Conservation (phyloP, 1,140 invertebrate species). For the Trichonephila inaurata region DNA sequence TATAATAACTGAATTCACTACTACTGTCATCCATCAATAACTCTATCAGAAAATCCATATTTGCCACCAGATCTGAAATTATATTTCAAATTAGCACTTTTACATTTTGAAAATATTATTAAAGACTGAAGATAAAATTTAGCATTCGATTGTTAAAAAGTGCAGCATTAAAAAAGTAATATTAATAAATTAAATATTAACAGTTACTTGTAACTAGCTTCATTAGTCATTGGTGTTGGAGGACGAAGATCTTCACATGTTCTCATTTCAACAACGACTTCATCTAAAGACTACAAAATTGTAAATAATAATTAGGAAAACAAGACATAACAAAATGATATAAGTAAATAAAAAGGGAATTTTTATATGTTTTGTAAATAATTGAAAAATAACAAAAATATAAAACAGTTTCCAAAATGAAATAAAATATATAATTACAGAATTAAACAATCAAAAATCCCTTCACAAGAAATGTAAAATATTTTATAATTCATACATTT, state of each 20-base stretch:
- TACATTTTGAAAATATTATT: too few relatives aligned
- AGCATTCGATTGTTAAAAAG: too few relatives aligned
- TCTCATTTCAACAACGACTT: slow-evolving; percentile 93
- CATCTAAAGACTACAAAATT: slow-evolving; percentile 90
- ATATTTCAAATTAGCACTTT: neutral
- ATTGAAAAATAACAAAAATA: slow-evolving; percentile 32
- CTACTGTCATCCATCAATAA: slow-evolving; percentile 98
- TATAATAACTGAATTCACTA: slow-evolving; percentile 95
- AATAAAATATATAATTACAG: too few relatives aligned
- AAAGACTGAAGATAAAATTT: neutral
- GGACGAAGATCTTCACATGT: slow-evolving; percentile 91
- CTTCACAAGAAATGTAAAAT: too few relatives aligned
- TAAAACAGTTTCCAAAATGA: neutral
- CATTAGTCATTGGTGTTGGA: slow-evolving; percentile 82
- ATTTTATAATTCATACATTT: too few relatives aligned
- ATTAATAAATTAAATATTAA: neutral
- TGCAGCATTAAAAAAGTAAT: neutral
- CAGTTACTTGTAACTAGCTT: slow-evolving; percentile 79
- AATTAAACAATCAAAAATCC: too few relatives aligned
- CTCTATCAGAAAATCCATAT: slow-evolving; percentile 96
- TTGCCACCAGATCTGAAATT: slow-evolving; percentile 82
- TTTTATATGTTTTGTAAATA: slow-evolving; percentile 30
- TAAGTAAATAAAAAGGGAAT: neutral
- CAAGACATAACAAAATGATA: neutral
- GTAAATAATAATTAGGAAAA: neutral